Base-by-base conservation (phyloP, 2,113 vertebrate species). In the Megaleporinus macrocephalus region DNA sequence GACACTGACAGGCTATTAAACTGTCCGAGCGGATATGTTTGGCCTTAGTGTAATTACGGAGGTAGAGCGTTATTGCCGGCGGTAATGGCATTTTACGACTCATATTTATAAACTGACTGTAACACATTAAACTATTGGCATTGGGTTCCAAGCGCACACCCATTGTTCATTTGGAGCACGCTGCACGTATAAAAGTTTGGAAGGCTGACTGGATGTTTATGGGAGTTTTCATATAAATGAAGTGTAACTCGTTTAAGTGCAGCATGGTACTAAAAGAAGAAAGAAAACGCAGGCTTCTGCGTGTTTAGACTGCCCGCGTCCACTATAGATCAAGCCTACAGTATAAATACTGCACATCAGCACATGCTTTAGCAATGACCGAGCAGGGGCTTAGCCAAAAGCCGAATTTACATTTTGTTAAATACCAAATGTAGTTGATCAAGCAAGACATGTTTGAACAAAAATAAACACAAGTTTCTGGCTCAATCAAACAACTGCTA, bases 21-120 rank as follows among this genome's bases (percentile, higher is more conserved):
- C 76, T 73, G 75, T 65, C 69, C 14, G 29, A 27, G 70, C 2
- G 49, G 55, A 59, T 59, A 55, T 81, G 69, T 74, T 68, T 69
- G 27, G 16, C 29, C 33, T 29, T 41, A 76, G 47, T 57, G 36
- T 61, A 76, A 71, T 74, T 72, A 80, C 61, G 41, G 72, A 79
- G 57, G 65, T 51, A 68, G 59, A 51, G 20, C 71, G 20, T 41
- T 73, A 65, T 22, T 20, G 70, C 36, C 55, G 12, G 55, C 49
- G 29, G 66, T 66, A 62, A 73, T 77, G 62, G 22, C 66, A 36
- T 73, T 86, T 84, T 78, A 81, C 29, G 22, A 81, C 78, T 81
- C 69, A 68, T 83, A 76, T 86, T 80, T 78, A 83, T 80, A 86
- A 86, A 77, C 81, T 70, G 70, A 75, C 79, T 26, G 75, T 76